Evolutionary conservation across 2,888 invertebrate species (phyloP), one percentile per base, ranked within the genome.

Genomic region (Trachelus troglodyta): DNA sequence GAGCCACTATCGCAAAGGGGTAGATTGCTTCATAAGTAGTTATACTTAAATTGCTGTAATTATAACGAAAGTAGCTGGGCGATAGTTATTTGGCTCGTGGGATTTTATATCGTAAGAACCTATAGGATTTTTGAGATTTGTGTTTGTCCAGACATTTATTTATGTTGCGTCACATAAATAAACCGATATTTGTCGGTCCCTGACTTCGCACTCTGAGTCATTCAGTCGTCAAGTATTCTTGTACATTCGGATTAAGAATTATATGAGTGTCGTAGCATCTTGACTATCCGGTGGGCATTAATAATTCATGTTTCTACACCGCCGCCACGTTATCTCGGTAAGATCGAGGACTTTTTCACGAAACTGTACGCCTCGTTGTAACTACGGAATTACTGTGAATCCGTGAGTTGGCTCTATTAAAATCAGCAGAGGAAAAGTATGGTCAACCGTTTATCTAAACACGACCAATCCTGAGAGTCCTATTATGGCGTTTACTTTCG

Each of bases 151-250:
- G 35, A 37, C 74, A 37, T 75, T 40, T 33, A 75, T 78, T 33
- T 56, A 35, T 68, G 75, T 78, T 75, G 75, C 78, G 75, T 78
- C 78, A 78, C 75, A 76, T 76, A 76, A 78, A 76, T 76, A 76
- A 78, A 76, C 78, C 75, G 77, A 77, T 69, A 71, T 31, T 31
- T 31, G 71, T 31, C 34, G 71, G 31, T 71, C 71, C 11, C 71
- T 31, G 71, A 71, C 34, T 33, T 71, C 31, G 31, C 33, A 73
- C 73, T 76, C 75, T 76, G 71, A 71, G 71, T 71, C 71, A 71
- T 71, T 56, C 56, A 23, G 56, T 56, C 56, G 9, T 56, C 23
- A 56, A 56, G 56, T 56, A 56, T 23, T 56, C 56, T 56, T 9
- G 56, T 56, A 56, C 23, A 56, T 56, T 56, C 56, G 56, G 56